These are phyloP conservation scores for Brachypteracias leptosomus DNA, from an alignment of 2,113 vertebrate genomes.

Conservation along the genomic window DNA sequence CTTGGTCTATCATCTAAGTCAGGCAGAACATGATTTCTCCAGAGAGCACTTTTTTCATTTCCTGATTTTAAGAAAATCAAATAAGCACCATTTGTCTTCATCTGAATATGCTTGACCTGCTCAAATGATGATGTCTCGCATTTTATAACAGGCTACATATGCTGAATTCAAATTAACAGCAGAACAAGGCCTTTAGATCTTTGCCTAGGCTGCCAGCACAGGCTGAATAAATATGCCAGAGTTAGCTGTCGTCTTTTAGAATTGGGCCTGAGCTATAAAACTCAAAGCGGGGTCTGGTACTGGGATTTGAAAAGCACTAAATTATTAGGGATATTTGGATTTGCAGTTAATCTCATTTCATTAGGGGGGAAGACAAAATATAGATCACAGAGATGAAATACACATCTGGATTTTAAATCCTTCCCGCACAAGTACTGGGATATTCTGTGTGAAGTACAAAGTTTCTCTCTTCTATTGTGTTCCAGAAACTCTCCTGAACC, in stretches of 20 bases:
- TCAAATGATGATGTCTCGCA: slow-evolving; percentile 85
- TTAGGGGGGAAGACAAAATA: not conserved
- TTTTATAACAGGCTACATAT: slow-evolving; percentile 82
- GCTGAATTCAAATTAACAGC: slow-evolving; percentile 86
- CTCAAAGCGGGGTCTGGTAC: not conserved
- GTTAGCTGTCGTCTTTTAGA: not conserved
- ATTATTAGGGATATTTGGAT: not conserved
- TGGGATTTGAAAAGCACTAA: not conserved
- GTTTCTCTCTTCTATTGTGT: not conserved
- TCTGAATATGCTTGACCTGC: slow-evolving; percentile 96
- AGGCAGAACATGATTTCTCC: slow-evolving; percentile 93
- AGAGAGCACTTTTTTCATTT: slow-evolving; percentile 95
- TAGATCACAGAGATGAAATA: not conserved
- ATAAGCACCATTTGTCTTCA: slow-evolving; percentile 96
- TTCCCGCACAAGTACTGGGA: not conserved
- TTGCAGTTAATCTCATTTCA: not conserved
- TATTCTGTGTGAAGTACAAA: not conserved
- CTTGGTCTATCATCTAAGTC: slow-evolving; percentile 85
- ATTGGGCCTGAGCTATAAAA: not conserved
- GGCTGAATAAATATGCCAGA: slow-evolving; percentile 31
- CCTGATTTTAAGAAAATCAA: slow-evolving; percentile 96
- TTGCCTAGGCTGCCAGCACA: slow-evolving; percentile 47
- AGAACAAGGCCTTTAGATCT: slow-evolving; percentile 71
- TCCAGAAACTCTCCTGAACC: not conserved
- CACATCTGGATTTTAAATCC: not conserved